Conservation (phyloP, 2,797 vertebrate species). For the Pangasius mekongensis region DNA sequence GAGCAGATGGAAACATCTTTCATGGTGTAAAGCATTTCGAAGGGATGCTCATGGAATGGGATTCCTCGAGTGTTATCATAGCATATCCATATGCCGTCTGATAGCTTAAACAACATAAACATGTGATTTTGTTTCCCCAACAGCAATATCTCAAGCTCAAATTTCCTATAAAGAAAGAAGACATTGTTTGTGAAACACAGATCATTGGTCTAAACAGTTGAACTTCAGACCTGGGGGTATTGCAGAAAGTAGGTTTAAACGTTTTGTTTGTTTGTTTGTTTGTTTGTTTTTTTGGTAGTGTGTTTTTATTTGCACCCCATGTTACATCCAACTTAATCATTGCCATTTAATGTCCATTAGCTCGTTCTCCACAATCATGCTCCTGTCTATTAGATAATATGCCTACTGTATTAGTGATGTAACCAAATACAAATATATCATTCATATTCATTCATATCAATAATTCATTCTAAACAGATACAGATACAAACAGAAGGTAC, state of each 20-base stretch:
- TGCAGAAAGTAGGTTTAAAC: background rate
- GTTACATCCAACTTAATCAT: background rate
- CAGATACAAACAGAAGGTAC: no score
- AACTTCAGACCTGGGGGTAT: constrained; percentile 3
- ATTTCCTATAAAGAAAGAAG: constrained; percentile 1
- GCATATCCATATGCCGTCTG: background rate
- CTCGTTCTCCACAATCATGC: background rate
- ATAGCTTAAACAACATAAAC: constrained; percentile 5
- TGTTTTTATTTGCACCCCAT: background rate
- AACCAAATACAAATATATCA: background rate
- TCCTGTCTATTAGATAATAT: background rate
- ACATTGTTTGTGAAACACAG: background rate
- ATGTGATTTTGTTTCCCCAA: background rate
- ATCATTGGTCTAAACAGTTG: background rate
- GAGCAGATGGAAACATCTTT: background rate
- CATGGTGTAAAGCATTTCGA: background rate
- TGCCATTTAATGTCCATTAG: background rate
- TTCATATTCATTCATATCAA: no score
- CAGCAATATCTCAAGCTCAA: constrained; percentile 9
- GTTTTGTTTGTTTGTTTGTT: no score
- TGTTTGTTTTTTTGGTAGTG: background rate
- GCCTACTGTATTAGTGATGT: no score
- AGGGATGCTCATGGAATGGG: background rate
- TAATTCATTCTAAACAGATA: background rate
- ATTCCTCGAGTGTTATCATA: background rate